Percentiles rank a stretch among this genome's conserved stretches.
Conservation (phyloP, 2,888 invertebrate species). For the Netelia melanura region DNA sequence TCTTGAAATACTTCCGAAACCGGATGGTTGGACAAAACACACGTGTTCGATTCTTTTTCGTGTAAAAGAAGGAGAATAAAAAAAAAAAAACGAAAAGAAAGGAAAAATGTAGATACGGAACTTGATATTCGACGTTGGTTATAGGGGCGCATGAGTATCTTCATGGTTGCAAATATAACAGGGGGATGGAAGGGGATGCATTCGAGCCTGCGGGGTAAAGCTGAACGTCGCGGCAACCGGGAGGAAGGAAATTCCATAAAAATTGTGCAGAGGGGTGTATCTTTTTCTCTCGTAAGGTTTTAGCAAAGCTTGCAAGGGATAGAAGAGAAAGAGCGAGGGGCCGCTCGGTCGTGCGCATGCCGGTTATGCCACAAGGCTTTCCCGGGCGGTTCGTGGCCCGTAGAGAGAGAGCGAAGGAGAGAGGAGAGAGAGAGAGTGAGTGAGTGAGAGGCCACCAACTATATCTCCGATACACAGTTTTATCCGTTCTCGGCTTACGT, state of each 20-base stretch:
- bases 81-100: background rate
- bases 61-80: background rate
- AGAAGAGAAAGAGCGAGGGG: slow-evolving; percentile 12
- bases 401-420: background rate
- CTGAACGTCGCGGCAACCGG: slow-evolving; percentile 7
- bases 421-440: too few relatives aligned
- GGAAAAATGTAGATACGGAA: background rate
- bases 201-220: slow-evolving; percentile 13
- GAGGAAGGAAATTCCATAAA: slow-evolving; percentile 57
- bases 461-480: slow-evolving; percentile 76
- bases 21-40: slow-evolving; percentile 9
- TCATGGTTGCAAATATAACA: slow-evolving; percentile 45
- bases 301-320: slow-evolving; percentile 43
- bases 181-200: slow-evolving; percentile 18
- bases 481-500: slow-evolving; percentile 73
- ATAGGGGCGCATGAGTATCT: background rate
- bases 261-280: slow-evolving; percentile 55
- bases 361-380: slow-evolving; percentile 67
- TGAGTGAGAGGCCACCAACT: slow-evolving; percentile 42
- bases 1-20: slow-evolving; percentile 5
- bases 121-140: slow-evolving; percentile 32
- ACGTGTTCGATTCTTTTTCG: slow-evolving; percentile 25
- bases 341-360: background rate
- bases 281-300: slow-evolving; percentile 56
- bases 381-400: slow-evolving; percentile 55